Base-by-base conservation (phyloP, 1,140 invertebrate species). In the Oedothorax gibbosus region DNA sequence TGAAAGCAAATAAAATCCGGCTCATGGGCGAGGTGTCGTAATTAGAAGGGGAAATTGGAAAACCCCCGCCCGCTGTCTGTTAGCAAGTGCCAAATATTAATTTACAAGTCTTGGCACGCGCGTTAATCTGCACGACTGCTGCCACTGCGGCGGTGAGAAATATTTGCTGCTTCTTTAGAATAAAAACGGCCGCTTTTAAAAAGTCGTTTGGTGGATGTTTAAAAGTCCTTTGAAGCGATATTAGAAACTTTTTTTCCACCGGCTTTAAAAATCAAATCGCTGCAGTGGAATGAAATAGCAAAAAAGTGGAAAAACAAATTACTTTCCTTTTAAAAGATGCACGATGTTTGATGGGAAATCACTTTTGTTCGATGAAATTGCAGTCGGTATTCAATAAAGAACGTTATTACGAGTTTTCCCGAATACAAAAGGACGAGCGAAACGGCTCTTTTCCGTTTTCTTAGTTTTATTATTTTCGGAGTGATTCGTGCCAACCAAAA, bases 291-390 rank as follows among this genome's bases (percentile, higher is more conserved):
- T 83, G 76, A 76, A 75, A 82, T 64, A 72, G 66, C 12, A 75
- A 68, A 68, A 83, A 71, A 79, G 57, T 56, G 72, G 53, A 66
- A 68, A 82, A 83, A 83, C 76, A 83, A 83, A 83, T 83, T 83
- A 83, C 81, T 83, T 83, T 83, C 71, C 81, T 83, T 83, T 83
- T 83, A 83, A 83, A 83, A 83, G 79, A 83, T 75, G 81, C 81
- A 83, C 81, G 81, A 83, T 83, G 81, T 83, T 83, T 62, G 81
- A 83, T 75, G 81, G 71, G 72, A 83, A 83, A 83, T 83, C 81
- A 83, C 81, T 83, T 83, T 83, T 83, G 81, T 83, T 83, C 81
- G 81, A 83, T 83, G 81, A 83, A 83, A 83, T 83, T 83, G 81
- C 81, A 83, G 81, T 69, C 60, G 51, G 81, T 83, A 83, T 83